These are phyloP conservation scores for Scylla paramamosain DNA, from an alignment of 1,140 invertebrate genomes.

Conservation along the genomic window DNA sequence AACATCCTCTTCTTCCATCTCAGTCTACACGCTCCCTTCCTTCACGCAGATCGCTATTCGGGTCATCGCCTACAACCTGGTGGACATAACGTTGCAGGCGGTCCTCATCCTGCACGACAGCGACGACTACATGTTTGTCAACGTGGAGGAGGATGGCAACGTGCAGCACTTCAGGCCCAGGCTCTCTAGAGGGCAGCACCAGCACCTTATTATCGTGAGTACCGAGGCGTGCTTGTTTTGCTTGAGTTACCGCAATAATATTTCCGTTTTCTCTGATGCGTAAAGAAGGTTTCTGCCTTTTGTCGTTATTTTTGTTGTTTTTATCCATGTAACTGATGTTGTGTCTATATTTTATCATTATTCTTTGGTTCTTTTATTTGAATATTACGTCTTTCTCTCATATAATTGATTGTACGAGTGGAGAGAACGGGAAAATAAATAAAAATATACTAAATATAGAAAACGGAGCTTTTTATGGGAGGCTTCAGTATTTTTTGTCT, in stretches of 20 bases:
- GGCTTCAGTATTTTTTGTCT: too few species aligned
- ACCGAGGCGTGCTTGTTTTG: not conserved
- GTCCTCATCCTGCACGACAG: conserved; percentile 78
- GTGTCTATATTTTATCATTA: too few species aligned
- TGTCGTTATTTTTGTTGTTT: too few species aligned
- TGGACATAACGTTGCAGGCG: conserved; percentile 79
- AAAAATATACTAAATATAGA: too few species aligned
- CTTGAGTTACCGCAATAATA: not conserved
- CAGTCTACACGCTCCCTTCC: not conserved
- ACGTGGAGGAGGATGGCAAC: conserved; percentile 82
- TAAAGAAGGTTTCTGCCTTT: not conserved
- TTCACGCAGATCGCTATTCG: conserved; percentile 81
- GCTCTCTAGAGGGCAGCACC: conserved; percentile 80
- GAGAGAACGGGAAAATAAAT: too few species aligned
- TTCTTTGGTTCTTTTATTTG: too few species aligned
- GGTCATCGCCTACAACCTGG: conserved; percentile 83
- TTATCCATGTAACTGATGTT: too few species aligned
- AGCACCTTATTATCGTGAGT: conserved; percentile 80
- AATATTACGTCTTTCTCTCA: too few species aligned
- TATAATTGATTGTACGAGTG: too few species aligned
- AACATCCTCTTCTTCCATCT: too few species aligned
- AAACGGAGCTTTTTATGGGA: too few species aligned
- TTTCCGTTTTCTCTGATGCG: not conserved
- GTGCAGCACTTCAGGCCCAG: conserved; percentile 82
- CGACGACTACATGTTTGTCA: conserved; percentile 83